These are phyloP conservation scores for Hemichromis elongatus DNA, from an alignment of 2,113 vertebrate genomes.

Conservation along the genomic window DNA sequence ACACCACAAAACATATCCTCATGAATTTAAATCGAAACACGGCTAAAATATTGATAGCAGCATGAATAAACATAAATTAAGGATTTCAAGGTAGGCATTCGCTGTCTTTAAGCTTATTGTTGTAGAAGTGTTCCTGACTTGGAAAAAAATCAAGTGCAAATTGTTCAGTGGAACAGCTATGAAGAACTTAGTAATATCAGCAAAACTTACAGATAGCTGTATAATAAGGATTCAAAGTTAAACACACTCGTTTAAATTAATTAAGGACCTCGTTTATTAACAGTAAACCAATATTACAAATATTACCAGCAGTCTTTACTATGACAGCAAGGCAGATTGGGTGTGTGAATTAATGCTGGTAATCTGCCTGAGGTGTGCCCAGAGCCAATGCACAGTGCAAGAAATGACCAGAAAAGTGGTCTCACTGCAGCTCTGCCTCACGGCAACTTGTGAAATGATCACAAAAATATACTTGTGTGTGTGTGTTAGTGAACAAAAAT, in stretches of 20 bases:
- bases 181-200: background rate
- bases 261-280: background rate
- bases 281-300: background rate
- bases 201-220: background rate
- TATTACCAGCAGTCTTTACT: background rate
- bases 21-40: background rate
- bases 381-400: background rate
- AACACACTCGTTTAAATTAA: background rate
- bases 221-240: background rate
- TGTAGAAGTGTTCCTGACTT: background rate
- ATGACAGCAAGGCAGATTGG: background rate
- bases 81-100: background rate
- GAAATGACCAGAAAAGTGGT: background rate
- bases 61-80: background rate
- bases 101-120: rapidly evolving
- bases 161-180: background rate
- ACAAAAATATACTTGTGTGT: too few relatives aligned
- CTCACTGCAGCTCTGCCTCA: background rate
- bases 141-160: background rate
- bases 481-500: too few relatives aligned
- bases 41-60: background rate
- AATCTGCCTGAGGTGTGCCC: background rate
- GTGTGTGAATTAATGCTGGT: background rate
- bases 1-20: background rate
- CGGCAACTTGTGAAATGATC: background rate